These are phyloP conservation scores for Macrophya annulata DNA, from an alignment of 2,888 invertebrate genomes.

Conservation along the genomic window DNA sequence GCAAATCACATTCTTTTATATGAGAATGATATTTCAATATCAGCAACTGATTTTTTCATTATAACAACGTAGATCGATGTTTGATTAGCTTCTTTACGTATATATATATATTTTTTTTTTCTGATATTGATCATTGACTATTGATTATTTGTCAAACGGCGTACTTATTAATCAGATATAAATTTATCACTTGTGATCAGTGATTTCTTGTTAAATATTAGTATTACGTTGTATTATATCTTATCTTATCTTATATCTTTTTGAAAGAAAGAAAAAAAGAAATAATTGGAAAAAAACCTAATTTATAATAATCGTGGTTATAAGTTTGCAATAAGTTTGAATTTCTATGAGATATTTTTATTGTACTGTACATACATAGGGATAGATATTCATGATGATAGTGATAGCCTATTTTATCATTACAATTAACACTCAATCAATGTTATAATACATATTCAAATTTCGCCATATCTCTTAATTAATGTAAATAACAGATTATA, in stretches of 20 bases:
- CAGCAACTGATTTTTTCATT: not conserved
- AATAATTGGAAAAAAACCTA: no score
- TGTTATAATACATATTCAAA: constrained; percentile 1
- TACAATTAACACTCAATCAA: not conserved
- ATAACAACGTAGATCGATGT: not conserved
- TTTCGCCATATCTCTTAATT: constrained; percentile 4
- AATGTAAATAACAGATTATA: not conserved
- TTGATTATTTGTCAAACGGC: not conserved
- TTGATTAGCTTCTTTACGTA: not conserved
- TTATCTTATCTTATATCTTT: not conserved
- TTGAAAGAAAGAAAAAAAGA: not conserved
- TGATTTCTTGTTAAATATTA: not conserved
- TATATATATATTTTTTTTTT: not conserved
- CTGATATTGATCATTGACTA: not conserved
- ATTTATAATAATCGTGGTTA: no score
- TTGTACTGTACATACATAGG: not conserved
- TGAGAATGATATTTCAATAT: not conserved
- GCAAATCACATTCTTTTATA: not conserved
- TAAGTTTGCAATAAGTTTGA: not conserved
- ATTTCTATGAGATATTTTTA: not conserved
- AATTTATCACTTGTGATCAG: not conserved
- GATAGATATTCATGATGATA: not conserved
- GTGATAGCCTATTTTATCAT: not conserved
- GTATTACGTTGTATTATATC: not conserved
- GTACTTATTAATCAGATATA: constrained; percentile 1